Conservation (phyloP, 2,797 vertebrate genomes). For the Phrynocephalus forsythii region DNA sequence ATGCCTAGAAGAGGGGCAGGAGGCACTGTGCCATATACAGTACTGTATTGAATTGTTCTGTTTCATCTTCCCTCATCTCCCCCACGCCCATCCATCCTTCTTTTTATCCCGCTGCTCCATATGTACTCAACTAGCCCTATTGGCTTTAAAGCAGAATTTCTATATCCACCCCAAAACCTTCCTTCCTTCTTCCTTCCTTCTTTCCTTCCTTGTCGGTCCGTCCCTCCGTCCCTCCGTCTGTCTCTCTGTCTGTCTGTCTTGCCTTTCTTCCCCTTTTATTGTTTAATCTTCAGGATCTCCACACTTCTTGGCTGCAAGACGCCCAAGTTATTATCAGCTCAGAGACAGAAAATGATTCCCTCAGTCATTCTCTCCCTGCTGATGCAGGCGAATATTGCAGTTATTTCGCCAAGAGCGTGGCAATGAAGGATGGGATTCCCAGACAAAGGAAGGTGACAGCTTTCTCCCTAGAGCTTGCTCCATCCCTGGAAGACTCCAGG, state of each 20-base stretch:
- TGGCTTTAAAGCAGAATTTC: neutral
- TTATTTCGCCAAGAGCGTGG: slow-evolving; percentile 23
- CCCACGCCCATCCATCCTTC: neutral
- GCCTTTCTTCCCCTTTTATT: neutral
- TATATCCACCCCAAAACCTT: neutral
- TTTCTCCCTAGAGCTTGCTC: slow-evolving; percentile 3
- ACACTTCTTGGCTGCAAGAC: slow-evolving; percentile 30
- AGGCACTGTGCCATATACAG: neutral
- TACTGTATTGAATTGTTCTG: too few relatives aligned
- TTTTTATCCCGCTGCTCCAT: neutral
- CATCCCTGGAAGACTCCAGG: slow-evolving; percentile 9
- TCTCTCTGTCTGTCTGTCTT: neutral
- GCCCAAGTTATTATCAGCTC: slow-evolving; percentile 43
- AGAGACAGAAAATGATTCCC: slow-evolving; percentile 46
- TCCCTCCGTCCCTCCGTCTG: neutral
- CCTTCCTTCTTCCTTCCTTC: neutral
- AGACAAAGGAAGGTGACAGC: neutral
- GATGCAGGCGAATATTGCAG: slow-evolving; percentile 39
- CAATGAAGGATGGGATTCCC: slow-evolving; percentile 22
- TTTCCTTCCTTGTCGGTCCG: neutral
- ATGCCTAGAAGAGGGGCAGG: neutral
- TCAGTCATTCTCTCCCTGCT: slow-evolving; percentile 37
- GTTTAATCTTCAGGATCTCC: slow-evolving; percentile 43
- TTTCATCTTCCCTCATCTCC: too few relatives aligned
- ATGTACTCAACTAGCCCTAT: neutral